These are phyloP conservation scores for Heterohyrax brucei DNA, from an alignment of 2,797 vertebrate species.

Conservation along the genomic window DNA sequence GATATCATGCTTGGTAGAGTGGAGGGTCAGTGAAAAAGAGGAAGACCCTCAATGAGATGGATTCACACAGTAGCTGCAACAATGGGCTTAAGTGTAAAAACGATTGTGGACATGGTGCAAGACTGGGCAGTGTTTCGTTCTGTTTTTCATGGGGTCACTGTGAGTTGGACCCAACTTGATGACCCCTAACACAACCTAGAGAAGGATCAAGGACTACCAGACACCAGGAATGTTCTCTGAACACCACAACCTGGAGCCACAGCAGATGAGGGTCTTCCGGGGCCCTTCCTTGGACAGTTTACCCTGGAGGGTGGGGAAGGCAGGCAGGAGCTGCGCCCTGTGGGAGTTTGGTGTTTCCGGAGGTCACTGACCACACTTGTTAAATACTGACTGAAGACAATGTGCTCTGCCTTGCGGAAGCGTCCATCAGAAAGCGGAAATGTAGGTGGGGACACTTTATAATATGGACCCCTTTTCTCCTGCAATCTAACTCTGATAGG, in stretches of 20 bases:
- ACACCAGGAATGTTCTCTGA: neutral
- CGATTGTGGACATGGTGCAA: too few species aligned
- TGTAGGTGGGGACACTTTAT: neutral
- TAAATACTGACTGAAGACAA: neutral
- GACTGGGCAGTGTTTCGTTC: too few species aligned
- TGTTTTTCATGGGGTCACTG: too few species aligned
- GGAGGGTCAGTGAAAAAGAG: too few species aligned
- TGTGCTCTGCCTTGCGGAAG: neutral
- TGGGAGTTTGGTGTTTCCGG: neutral
- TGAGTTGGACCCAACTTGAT: too few species aligned
- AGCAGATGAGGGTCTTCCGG: too few species aligned
- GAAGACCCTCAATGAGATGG: too few species aligned
- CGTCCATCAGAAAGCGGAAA: neutral
- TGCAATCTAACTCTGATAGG: neutral
- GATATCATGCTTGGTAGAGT: too few species aligned
- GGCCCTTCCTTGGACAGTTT: neutral
- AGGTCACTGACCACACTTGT: neutral
- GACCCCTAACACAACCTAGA: too few species aligned
- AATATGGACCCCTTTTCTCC: neutral
- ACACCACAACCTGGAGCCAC: neutral
- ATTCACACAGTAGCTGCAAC: too few species aligned
- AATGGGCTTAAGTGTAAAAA: too few species aligned
- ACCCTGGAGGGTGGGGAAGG: neutral
- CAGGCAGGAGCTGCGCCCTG: neutral
- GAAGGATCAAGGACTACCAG: neutral